Conservation (phyloP, 2,888 invertebrate genomes). For the Ptilodon capucinus region DNA sequence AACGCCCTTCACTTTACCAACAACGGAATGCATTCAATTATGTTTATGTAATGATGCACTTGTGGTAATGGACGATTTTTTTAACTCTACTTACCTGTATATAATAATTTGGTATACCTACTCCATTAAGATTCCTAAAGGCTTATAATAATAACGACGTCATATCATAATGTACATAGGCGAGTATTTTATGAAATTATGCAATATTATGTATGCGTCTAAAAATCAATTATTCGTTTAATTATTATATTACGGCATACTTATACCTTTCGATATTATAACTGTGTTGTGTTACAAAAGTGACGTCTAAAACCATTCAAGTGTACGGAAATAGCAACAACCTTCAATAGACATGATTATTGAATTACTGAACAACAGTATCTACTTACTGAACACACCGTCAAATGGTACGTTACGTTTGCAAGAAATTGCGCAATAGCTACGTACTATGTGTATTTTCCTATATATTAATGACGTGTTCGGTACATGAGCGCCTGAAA, state of each 20-base stretch:
- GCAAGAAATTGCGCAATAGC: slow-evolving; percentile 18
- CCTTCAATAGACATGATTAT: background rate
- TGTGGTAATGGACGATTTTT: slow-evolving; percentile 33
- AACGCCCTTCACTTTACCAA: slow-evolving; percentile 40
- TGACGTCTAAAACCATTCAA: background rate
- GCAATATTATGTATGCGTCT: too few species aligned
- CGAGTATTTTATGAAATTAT: too few species aligned
- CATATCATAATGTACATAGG: too few species aligned
- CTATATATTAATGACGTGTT: background rate
- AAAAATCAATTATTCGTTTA: too few species aligned
- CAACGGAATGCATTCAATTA: slow-evolving; percentile 39
- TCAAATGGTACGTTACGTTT: background rate
- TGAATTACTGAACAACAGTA: background rate
- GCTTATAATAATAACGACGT: too few species aligned
- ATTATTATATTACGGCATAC: too few species aligned
- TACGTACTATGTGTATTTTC: too few species aligned
- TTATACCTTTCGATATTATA: background rate
- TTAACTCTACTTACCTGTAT: slow-evolving; percentile 26
- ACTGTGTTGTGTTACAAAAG: background rate
- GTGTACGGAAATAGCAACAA: background rate
- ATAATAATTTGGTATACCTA: background rate
- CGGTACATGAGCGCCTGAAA: slow-evolving; percentile 17
- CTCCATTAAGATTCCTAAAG: background rate
- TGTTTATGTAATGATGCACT: slow-evolving; percentile 39
- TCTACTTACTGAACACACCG: background rate